Evolutionary conservation across 2,888 invertebrate species (phyloP).

Genomic region (Horisme vitalbata): DNA sequence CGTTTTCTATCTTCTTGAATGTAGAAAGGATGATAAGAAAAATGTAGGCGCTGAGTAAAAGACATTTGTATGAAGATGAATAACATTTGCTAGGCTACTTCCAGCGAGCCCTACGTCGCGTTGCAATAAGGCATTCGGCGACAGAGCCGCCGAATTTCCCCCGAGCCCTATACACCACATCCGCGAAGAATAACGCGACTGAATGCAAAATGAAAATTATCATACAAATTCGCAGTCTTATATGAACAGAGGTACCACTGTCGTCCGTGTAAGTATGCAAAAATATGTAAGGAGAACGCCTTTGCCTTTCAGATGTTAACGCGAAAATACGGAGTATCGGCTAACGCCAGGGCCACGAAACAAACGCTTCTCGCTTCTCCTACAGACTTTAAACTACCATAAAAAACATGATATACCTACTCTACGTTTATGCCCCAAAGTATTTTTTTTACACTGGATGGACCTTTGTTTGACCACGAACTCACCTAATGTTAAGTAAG

Average conservation of each 20-base stretch:
- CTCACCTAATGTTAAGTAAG: no score
- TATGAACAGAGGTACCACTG: slow-evolving; percentile 71
- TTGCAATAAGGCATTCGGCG: slow-evolving; percentile 53
- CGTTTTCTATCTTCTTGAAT: no score
- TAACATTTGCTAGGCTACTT: slow-evolving; percentile 17
- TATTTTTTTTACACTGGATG: no score
- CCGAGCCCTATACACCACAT: slow-evolving; percentile 75
- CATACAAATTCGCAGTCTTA: slow-evolving; percentile 79
- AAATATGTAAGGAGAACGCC: slow-evolving; percentile 70
- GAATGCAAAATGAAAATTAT: slow-evolving; percentile 83
- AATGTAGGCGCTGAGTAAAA: background rate
- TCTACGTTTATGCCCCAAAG: no score
- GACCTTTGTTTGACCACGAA: no score
- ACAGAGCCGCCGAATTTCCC: slow-evolving; percentile 76
- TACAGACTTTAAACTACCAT: no score
- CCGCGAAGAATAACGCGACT: slow-evolving; percentile 70
- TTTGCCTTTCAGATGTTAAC: slow-evolving; percentile 62
- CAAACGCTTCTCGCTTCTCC: background rate
- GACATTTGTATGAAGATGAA: slow-evolving; percentile 18
- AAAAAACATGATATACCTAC: no score
- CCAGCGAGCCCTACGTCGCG: slow-evolving; percentile 32
- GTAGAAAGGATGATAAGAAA: background rate
- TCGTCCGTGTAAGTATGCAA: slow-evolving; percentile 72
- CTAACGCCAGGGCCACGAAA: slow-evolving; percentile 28
- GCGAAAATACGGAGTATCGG: slow-evolving; percentile 59